These are phyloP conservation scores for Oryzias melastigma DNA, from an alignment of 2,113 vertebrate species.

Conservation along the genomic window DNA sequence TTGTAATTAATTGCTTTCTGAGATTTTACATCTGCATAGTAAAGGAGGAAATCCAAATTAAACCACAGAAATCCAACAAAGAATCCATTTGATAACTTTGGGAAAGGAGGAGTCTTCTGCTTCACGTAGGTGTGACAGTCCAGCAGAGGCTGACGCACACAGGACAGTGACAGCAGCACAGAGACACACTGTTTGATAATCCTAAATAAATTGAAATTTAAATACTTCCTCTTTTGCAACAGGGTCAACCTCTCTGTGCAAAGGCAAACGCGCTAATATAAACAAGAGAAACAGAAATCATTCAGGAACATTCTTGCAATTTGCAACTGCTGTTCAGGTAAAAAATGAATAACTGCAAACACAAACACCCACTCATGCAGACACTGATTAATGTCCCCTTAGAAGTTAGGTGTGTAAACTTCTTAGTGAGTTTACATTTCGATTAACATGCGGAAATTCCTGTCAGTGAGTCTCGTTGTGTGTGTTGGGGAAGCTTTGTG, in stretches of 20 bases:
- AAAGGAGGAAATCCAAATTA: neutral
- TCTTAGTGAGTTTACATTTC: neutral
- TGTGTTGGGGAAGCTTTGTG: neutral
- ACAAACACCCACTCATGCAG: neutral
- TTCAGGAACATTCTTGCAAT: neutral
- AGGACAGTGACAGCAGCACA: neutral
- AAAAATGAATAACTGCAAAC: neutral
- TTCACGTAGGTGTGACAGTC: neutral
- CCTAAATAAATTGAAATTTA: neutral
- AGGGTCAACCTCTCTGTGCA: neutral
- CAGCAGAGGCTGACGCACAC: neutral
- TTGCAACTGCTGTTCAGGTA: neutral
- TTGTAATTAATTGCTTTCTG: neutral
- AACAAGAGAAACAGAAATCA: neutral
- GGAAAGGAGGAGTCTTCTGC: neutral
- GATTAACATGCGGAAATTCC: neutral
- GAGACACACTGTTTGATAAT: neutral
- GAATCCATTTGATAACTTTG: no score
- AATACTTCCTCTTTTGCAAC: neutral
- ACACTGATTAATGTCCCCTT: neutral
- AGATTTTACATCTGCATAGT: constrained; percentile 6
- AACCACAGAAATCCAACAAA: no score
- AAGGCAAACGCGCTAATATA: neutral
- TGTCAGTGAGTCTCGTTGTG: neutral
- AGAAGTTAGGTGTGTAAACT: neutral